Base-by-base conservation (phyloP, 2,113 vertebrate genomes). In the Crocuta crocuta region DNA sequence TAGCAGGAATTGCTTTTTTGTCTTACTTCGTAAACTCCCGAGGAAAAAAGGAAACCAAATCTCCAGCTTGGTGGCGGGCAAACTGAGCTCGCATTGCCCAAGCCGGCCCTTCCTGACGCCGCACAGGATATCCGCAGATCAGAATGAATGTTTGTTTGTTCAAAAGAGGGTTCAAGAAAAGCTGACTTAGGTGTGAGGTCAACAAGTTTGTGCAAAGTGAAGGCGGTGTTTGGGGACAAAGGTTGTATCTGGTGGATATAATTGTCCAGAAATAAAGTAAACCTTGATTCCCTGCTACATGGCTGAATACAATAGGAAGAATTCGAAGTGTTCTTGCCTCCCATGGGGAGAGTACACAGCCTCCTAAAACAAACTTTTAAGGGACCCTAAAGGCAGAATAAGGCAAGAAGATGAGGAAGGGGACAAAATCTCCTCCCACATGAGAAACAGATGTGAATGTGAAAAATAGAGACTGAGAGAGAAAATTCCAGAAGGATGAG, bases 91-190 rank as follows among this genome's bases (percentile, higher is more conserved):
- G 95, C 97, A 89, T 48, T 63, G 61, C 61, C 80, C 83, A 68
- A 50, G 35, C 43, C 12, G 48, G 97, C 94, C 90, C 97, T 98
- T 98, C 98, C 97, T 98, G 98, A 92, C 94, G 83, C 98, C 79
- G 33, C 66, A 71, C 82, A 84, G 97, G 97, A 98, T 96, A 96
- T 98, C 98, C 98, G 97, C 94, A 43, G 97, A 97, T 98, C 94
- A 98, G 81, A 98, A 82, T 88, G 71, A 87, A 84, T 92, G 92
- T 97, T 97, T 97, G 71, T 97, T 97, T 98, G 94, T 95, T 96
- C 94, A 87, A 93, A 92, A 71, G 95, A 96, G 80, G 83, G 81
- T 87, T 97, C 94, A 96, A 96, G 87, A 97, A 96, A 96, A 96
- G 65, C 92, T 96, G 95, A 80, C 66, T 87, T 93, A 95, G 94